Evolutionary conservation across 2,888 invertebrate genomes (phyloP), one percentile per base, ranked within the genome.

Genomic region (Drosophila heteroneura): DNA sequence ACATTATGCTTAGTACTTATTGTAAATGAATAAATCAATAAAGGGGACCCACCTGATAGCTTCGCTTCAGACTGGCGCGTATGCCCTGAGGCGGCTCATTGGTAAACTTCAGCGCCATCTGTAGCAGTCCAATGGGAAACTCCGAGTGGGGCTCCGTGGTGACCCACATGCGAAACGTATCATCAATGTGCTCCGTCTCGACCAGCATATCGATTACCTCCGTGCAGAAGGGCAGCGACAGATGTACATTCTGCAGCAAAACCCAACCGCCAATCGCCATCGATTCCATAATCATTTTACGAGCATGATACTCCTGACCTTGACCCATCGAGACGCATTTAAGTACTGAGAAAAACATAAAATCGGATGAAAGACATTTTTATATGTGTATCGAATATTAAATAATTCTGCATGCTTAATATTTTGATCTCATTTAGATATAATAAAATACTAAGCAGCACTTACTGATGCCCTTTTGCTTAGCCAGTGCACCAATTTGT

Each of bases 81-180:
- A 99, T 98, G 12, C 98, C 99, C 94, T 98, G 98, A 0, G 99
- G 99, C 19, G 99, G 99, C 94, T 99, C 99, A 92, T 99, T 99
- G 1, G 99, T 99, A 92, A 98, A 99, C 94, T 99, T 99, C 70
- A 99, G 98, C 7, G 98, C 97, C 96, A 98, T 97, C 95, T 99
- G 96, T 22, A 96, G 93, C 39, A 96, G 92, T 7, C 96, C 98
- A 89, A 99, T 99, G 0, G 99, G 99, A 93, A 99, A 99, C 83
- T 98, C 97, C 16, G 96, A 95, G 92, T 99, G 98, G 0, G 97
- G 97, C 94, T 99, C 98, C 0, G 98, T 98, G 0, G 99, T 99
- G 80, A 99, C 95, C 99, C 99, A 99, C 54, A 98, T 95, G 60
- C 98, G 95, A 93, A 98, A 99, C 0, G 95, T 95, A 9, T 97